Conservation (phyloP, 2,113 vertebrate species). For the Pseudolaguvia tuberculata region DNA sequence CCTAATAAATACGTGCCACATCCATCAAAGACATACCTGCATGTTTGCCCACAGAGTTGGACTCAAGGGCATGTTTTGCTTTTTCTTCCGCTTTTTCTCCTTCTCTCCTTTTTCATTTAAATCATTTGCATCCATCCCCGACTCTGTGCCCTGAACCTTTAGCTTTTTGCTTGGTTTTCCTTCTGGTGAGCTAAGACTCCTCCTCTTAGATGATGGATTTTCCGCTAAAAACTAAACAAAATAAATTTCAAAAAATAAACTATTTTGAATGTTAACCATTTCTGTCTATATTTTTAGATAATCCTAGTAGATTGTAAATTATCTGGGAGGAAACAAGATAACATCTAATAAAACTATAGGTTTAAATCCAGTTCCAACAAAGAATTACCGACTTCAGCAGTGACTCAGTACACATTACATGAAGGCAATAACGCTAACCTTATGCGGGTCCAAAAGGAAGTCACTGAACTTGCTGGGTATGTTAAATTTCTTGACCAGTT, state of each 20-base stretch:
- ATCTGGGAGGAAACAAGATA: too few relatives aligned
- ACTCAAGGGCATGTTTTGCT: slow-evolving; percentile 76
- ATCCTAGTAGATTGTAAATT: too few relatives aligned
- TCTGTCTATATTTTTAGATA: too few relatives aligned
- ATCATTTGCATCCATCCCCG: slow-evolving; percentile 57
- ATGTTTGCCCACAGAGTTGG: slow-evolving; percentile 88
- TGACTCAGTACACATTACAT: background rate
- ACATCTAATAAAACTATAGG: background rate
- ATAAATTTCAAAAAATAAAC: too few relatives aligned
- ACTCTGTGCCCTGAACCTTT: slow-evolving; percentile 60
- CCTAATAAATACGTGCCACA: too few relatives aligned
- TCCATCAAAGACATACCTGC: slow-evolving; percentile 61
- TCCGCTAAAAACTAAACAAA: slow-evolving; percentile 88
- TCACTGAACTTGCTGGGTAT: slow-evolving; percentile 96
- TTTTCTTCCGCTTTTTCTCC: slow-evolving; percentile 63
- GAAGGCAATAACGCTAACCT: slow-evolving; percentile 65
- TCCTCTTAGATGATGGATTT: slow-evolving; percentile 86
- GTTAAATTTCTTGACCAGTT: slow-evolving; percentile 88
- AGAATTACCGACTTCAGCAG: background rate
- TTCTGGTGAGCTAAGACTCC: slow-evolving; percentile 78
- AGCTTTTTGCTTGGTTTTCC: slow-evolving; percentile 80
- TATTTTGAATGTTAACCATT: too few relatives aligned
- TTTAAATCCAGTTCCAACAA: background rate
- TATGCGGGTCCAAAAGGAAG: slow-evolving; percentile 92
- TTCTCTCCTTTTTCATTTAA: slow-evolving; percentile 52